A percentile compares a stretch with the other conserved stretches of the same genome.
Evolutionary conservation across 2,888 invertebrate genomes (phyloP).

Genomic region (Zele albiditarsus): DNA sequence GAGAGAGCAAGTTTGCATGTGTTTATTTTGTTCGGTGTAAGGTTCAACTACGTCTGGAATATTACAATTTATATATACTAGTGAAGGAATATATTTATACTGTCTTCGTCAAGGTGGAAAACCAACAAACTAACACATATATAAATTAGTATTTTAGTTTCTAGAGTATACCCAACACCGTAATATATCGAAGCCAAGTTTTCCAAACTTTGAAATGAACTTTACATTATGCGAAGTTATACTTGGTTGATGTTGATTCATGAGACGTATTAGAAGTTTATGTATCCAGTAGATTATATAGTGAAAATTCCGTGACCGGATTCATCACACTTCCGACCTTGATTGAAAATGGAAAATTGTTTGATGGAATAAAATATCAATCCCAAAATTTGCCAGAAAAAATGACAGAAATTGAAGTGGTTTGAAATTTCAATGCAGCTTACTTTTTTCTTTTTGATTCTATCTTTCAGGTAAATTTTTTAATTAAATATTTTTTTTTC

Average conservation of each 20-base stretch:
- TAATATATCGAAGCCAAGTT: not conserved
- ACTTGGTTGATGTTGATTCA: not conserved
- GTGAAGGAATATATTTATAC: not conserved
- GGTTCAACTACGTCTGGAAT: slow-evolving; percentile 11
- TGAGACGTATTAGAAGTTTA: not conserved
- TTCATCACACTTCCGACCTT: too few species aligned
- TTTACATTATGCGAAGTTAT: not conserved
- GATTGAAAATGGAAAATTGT: too few species aligned
- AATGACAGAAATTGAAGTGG: too few species aligned
- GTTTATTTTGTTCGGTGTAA: slow-evolving; percentile 56
- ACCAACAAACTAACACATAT: not conserved
- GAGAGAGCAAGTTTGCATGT: slow-evolving; percentile 56
- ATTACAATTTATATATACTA: not conserved
- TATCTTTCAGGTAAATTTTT: too few species aligned
- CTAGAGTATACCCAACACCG: not conserved
- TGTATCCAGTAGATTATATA: too few species aligned
- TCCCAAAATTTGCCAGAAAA: too few species aligned
- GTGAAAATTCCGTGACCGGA: too few species aligned
- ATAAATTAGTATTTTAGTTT: not conserved
- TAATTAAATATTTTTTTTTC: too few species aligned
- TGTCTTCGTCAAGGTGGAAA: not conserved
- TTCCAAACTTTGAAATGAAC: not conserved
- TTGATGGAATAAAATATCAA: too few species aligned
- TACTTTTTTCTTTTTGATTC: too few species aligned
- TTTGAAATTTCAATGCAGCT: too few species aligned